Evolutionary conservation across 2,113 vertebrate species (phyloP).

Genomic region (Entelurus aequoreus): DNA sequence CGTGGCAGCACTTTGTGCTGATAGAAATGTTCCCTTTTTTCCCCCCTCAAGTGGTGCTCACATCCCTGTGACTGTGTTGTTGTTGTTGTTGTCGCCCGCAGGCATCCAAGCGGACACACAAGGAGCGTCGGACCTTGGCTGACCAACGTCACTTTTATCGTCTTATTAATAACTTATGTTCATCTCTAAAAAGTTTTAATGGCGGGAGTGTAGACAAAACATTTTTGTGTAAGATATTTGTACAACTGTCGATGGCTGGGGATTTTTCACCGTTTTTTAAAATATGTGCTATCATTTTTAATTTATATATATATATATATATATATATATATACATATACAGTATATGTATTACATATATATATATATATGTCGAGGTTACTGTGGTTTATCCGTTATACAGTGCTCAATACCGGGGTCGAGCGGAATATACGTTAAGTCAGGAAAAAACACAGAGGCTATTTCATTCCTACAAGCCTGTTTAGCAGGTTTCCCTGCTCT

Average conservation of each 20-base stretch:
- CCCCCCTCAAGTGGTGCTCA: no score
- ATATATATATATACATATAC: slow-evolving; percentile 33
- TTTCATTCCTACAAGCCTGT: no score
- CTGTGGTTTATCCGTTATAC: no score
- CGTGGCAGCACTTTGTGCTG: no score
- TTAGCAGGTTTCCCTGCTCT: no score
- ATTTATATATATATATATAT: slow-evolving; percentile 46
- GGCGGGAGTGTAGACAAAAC: slow-evolving; percentile 68
- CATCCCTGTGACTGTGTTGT: background rate
- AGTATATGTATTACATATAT: no score
- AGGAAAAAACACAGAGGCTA: no score
- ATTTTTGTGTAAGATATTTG: slow-evolving; percentile 80
- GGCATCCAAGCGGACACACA: slow-evolving; percentile 32
- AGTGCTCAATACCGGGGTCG: no score
- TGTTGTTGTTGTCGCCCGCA: slow-evolving; percentile 14
- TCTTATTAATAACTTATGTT: slow-evolving; percentile 73
- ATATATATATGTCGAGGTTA: no score
- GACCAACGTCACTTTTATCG: slow-evolving; percentile 68
- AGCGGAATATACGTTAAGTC: no score
- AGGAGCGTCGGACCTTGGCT: slow-evolving; percentile 57
- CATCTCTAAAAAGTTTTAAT: slow-evolving; percentile 82
- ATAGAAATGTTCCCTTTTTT: no score
- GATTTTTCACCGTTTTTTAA: slow-evolving; percentile 62
- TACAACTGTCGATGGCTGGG: slow-evolving; percentile 84
- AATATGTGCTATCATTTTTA: slow-evolving; percentile 66